These are phyloP conservation scores for Isotomurus palustris DNA, from an alignment of 2,888 invertebrate species.

Conservation along the genomic window DNA sequence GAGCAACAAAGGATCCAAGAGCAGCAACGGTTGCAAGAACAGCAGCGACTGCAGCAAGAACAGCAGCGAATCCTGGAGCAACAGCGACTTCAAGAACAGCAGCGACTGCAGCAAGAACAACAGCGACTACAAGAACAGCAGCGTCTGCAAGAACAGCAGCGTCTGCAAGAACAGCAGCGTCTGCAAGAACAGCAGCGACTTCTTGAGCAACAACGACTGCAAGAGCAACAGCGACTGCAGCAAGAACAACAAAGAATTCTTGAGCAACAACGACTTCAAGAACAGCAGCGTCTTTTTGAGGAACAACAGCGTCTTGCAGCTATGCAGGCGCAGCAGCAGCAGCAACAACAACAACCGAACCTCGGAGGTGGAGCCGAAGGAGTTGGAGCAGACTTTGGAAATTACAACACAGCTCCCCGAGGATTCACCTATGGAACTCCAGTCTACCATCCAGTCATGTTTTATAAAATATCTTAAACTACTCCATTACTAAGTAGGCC, in stretches of 20 bases:
- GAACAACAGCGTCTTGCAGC: conserved; percentile 21
- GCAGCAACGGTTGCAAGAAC: no score
- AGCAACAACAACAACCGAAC: conserved; percentile 15
- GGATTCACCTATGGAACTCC: conserved; percentile 71
- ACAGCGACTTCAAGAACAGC: conserved; percentile 15
- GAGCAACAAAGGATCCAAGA: conserved; percentile 22
- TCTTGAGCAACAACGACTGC: conserved; percentile 7
- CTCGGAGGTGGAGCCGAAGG: conserved; percentile 1
- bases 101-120: conserved; percentile 15
- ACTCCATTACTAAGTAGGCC: background rate
- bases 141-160: conserved; percentile 10
- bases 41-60: conserved; percentile 8
- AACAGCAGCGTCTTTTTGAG: conserved; percentile 10
- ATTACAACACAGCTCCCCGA: conserved; percentile 77
- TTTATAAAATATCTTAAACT: conserved; percentile 49
- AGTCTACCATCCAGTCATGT: conserved; percentile 68
- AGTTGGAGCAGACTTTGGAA: conserved; percentile 49
- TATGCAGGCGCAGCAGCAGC: conserved; percentile 14
- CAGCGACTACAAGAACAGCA: conserved; percentile 21
- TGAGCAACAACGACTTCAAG: conserved; percentile 1
- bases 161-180: conserved; percentile 11
- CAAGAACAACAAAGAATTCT: conserved; percentile 9
- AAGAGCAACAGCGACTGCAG: conserved; percentile 3
- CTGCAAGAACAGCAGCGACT: conserved; percentile 8
- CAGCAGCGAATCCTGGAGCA: conserved; percentile 5